A percentile compares a stretch with the other conserved stretches of the same genome.
phyloP scores from a whole-genome alignment of 2,113 vertebrate species.

The Hippocampus barbouri region DNA sequence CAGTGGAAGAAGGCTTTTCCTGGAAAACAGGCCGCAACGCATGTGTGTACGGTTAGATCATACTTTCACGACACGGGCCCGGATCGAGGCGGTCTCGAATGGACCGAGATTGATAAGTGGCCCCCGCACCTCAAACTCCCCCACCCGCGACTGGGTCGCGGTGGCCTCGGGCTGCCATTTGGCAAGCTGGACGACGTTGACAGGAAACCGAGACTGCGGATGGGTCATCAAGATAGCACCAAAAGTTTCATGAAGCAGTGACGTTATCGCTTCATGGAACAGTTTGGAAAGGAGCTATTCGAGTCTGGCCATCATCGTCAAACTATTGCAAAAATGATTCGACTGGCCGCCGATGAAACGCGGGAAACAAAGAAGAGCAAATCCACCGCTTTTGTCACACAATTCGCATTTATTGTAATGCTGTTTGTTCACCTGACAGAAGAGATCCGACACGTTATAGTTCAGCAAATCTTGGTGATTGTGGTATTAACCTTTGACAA shows the following conservation, averaged over 20 bases:
- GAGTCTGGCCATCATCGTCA: background rate
- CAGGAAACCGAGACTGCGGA: constrained; percentile 50
- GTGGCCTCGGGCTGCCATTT: constrained; percentile 30
- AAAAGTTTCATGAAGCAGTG: constrained; percentile 33
- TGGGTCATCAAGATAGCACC: constrained; percentile 41
- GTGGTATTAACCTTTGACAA: no score
- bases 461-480: no score
- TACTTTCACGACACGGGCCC: constrained; percentile 38
- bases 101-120: constrained; percentile 55
- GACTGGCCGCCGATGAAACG: background rate
- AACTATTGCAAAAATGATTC: background rate
- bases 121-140: constrained; percentile 20
- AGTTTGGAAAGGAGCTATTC: background rate
- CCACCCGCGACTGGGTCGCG: constrained; percentile 29
- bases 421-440: no score
- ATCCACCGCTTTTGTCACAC: background rate
- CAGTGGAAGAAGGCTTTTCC: constrained; percentile 67
- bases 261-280: background rate
- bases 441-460: no score
- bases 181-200: constrained; percentile 37
- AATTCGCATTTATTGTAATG: background rate
- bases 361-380: background rate
- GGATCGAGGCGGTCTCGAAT: constrained; percentile 55
- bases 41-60: constrained; percentile 56
- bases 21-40: constrained; percentile 68